phyloP scores from a whole-genome alignment of 2,797 vertebrate genomes.

The Sciurus vulgaris region DNA sequence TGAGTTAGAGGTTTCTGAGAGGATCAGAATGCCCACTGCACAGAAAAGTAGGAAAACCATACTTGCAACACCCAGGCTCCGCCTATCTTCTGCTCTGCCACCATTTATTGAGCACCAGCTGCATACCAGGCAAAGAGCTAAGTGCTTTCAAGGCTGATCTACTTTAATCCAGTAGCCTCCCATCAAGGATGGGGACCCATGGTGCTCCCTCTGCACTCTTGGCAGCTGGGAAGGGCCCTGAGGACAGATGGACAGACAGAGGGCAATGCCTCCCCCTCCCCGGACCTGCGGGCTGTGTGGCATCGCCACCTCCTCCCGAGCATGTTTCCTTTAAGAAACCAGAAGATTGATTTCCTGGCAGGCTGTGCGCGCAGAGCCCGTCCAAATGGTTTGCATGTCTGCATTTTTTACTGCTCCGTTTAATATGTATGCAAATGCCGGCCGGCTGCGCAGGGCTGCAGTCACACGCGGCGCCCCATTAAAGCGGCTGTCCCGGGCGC shows the following conservation, averaged over 20 bases:
- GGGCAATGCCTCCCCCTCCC: background rate
- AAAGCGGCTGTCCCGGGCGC: conserved; percentile 87
- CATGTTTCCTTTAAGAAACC: conserved; percentile 88
- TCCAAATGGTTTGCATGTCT: conserved; percentile 92
- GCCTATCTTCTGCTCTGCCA: background rate
- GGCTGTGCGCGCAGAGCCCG: conserved; percentile 89
- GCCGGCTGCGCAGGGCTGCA: conserved; percentile 92
- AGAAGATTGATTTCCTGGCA: conserved; percentile 91
- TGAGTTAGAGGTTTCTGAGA: background rate
- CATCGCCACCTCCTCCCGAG: conserved; percentile 74
- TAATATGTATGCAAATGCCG: conserved; percentile 99
- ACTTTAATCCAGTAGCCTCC: background rate
- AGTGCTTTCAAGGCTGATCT: background rate
- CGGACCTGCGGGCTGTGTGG: conserved; percentile 36
- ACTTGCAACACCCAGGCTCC: background rate
- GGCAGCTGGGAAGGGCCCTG: fast-evolving
- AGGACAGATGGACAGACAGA: conserved; percentile 47
- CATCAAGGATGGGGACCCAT: background rate
- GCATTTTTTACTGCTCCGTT: conserved; percentile 95
- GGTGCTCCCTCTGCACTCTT: background rate
- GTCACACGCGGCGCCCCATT: conserved; percentile 92
- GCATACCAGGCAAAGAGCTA: background rate
- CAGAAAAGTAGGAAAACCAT: background rate
- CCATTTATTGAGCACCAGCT: background rate
- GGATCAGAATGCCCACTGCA: too few relatives aligned